A percentile compares a stretch with the other conserved stretches of the same genome.
Conservation (phyloP, 2,113 vertebrate genomes). For the Gnathonemus longibarbis region DNA sequence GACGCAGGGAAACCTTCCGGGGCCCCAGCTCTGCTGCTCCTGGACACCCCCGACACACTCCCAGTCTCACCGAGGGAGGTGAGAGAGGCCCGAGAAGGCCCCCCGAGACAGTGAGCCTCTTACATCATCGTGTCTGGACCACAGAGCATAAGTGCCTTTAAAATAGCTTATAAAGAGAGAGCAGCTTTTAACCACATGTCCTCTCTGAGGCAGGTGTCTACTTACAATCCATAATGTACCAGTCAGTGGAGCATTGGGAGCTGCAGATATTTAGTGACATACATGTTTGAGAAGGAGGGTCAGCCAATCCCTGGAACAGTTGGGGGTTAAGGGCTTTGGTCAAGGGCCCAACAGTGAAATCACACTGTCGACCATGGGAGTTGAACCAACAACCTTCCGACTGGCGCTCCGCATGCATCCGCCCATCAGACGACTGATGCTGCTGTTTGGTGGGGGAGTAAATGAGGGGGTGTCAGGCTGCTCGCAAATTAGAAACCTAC, state of each 20-base stretch:
- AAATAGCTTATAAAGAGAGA: neutral
- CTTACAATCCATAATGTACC: neutral
- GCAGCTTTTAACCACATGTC: neutral
- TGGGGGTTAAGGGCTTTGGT: neutral
- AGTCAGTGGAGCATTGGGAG: neutral
- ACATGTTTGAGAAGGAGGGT: neutral
- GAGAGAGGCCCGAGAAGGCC: neutral
- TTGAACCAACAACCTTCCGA: neutral
- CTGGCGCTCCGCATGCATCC: neutral
- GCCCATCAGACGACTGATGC: neutral
- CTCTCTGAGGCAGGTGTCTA: neutral
- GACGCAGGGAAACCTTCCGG: neutral
- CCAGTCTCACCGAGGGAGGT: neutral
- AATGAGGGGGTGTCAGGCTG: neutral
- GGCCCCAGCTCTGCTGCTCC: neutral
- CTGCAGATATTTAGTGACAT: neutral
- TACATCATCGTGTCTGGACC: neutral
- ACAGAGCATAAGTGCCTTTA: neutral
- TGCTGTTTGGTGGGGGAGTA: conserved; percentile 14
- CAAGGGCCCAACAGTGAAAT: neutral
- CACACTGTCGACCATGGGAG: neutral
- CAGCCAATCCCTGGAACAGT: neutral
- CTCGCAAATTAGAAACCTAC: neutral
- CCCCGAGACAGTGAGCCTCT: neutral
- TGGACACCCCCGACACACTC: neutral